Evolutionary conservation across 2,113 vertebrate species (phyloP), one percentile per base, ranked within the genome.

Genomic region (Aythya baeri): DNA sequence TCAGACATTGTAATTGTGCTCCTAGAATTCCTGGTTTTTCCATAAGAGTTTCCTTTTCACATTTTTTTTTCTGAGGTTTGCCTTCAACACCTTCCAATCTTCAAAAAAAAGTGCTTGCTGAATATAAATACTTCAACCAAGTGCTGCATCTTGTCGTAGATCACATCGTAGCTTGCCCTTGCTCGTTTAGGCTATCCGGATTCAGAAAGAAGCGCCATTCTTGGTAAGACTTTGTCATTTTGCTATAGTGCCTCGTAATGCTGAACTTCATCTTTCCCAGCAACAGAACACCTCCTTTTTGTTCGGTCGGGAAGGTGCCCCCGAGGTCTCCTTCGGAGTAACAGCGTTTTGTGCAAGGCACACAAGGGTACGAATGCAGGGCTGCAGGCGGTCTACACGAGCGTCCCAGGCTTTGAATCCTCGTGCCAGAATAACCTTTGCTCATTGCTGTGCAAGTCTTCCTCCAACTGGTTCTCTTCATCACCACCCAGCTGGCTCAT

Each of bases 371-470:
- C 57, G 57, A 88, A 52, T 7, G 95, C 55, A 87, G 97, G 87
- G 94, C 92, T 86, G 44, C 52, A 15, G 73, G 72, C 12, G 58
- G 88, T 68, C 98, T 99, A 99, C 84, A 99, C 99, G 44, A 99
- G 99, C 1, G 99, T 99, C 97, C 99, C 99, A 1, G 99, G 99
- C 95, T 99, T 99, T 17, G 99, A 99, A 93, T 99, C 98, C 95
- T 99, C 99, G 1, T 99, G 99, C 99, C 99, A 99, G 75, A 98
- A 98, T 21, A 99, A 93, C 90, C 97, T 98, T 96, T 98, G 98
- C 70, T 99, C 99, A 0, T 97, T 97, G 11, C 97, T 96, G 59
- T 98, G 98, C 96, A 98, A 91, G 91, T 94, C 94, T 2, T 95
- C 97, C 90, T 98, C 98, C 97, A 98, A 13, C 55, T 52, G 98